Conservation (phyloP, 2,888 invertebrate genomes). For the Gymnoscelis rufifasciata region DNA sequence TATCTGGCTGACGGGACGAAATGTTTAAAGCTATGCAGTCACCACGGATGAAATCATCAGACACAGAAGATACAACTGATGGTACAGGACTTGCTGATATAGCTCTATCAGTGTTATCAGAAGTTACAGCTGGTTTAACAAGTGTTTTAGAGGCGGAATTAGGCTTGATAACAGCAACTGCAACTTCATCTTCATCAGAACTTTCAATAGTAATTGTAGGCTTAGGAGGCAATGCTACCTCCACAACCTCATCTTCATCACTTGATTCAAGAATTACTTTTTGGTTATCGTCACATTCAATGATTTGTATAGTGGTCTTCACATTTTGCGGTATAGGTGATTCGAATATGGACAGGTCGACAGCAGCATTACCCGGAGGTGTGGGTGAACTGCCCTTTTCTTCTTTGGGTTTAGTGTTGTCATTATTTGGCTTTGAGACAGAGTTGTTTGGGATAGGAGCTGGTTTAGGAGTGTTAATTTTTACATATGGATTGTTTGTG, state of each 20-base stretch:
- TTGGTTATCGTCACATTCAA: constrained; percentile 47
- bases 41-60: constrained; percentile 71
- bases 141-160: constrained; percentile 31
- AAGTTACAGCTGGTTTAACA: constrained; percentile 28
- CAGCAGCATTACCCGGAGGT: constrained; percentile 28
- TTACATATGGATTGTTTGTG: constrained; percentile 4
- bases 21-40: constrained; percentile 74
- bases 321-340: constrained; percentile 49
- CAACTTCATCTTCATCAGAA: constrained; percentile 68
- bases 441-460: constrained; percentile 23
- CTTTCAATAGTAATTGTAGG: constrained; percentile 73
- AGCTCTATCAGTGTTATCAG: constrained; percentile 41
- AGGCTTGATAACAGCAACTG: constrained; percentile 39
- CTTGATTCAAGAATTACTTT: constrained; percentile 58
- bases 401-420: constrained; percentile 45
- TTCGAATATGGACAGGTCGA: constrained; percentile 57
- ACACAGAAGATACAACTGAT: constrained; percentile 70
- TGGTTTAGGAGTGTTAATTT: constrained; percentile 9
- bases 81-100: constrained; percentile 67
- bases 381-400: constrained; percentile 37
- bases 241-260: constrained; percentile 73
- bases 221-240: constrained; percentile 66
- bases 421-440: constrained; percentile 25
- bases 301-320: constrained; percentile 55
- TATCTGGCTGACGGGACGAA: constrained; percentile 56